Base-by-base conservation (phyloP, 2,888 invertebrate species). In the Dichetophora obliterata region DNA sequence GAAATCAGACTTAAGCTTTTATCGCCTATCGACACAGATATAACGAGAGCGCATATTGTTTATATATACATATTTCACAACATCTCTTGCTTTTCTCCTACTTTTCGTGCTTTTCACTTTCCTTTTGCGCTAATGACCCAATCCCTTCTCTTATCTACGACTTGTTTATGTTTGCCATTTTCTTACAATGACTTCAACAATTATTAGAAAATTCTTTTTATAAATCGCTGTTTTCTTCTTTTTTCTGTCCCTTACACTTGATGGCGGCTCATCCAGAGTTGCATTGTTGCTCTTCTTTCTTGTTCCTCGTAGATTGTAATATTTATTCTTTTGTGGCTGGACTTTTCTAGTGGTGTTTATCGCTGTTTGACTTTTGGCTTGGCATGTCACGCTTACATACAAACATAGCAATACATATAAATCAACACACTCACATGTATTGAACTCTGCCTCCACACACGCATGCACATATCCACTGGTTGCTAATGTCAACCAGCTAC, bases 311-410 rank as follows among this genome's bases (percentile, higher is more conserved):
- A 65, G 37, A 65, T 27, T 65, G 63, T 65, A 65, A 65, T 34
- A 31, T 65, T 65, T 65, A 65, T 65, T 19, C 31, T 65, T 65
- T 31, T 34, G n/a, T 34, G 24, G 24, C 31, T 63, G 16, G 31
- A 27, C 63, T 34, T 16, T 65, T 65, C 31, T 16, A 65, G 31
- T 65, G 19, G 1, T 43, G 43, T 37, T 37, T 65, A 37, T 65
- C 37, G 63, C 31, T 65, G n/a, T 65, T 16, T 37, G 63, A 31
- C 63, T 37, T 65, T 65, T 34, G 9, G 34, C 63, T 65, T 65
- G 63, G 43, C 43, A 43, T 65, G 63, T 65, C 63, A 65, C 63
- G 19, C 54, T 54, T 54, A 9, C 54, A 19, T 5, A n/a, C 54
- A 54, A 19, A 54, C 22, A n/a, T 19, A 5, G 5, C 19, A 8